phyloP scores from a whole-genome alignment of 2,888 invertebrate genomes.

The Mystacides longicornis region DNA sequence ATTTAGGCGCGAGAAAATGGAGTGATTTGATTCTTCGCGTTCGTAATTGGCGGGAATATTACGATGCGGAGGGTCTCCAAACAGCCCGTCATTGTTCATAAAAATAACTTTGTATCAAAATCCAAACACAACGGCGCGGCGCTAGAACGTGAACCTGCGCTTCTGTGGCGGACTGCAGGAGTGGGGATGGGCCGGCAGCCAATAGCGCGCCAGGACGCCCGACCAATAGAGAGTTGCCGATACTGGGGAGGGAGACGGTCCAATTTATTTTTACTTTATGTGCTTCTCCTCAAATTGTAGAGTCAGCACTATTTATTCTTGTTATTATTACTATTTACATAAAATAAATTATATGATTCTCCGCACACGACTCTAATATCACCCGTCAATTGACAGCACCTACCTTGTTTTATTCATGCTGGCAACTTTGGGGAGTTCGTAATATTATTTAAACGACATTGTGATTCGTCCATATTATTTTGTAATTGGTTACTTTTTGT shows the following conservation, averaged over 20 bases:
- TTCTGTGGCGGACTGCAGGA: background rate
- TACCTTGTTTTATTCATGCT: no score
- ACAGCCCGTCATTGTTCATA: background rate
- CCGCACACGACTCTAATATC: no score
- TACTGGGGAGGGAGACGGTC: background rate
- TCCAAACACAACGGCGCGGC: background rate
- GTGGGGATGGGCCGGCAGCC: background rate
- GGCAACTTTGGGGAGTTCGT: no score
- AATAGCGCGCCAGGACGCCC: background rate
- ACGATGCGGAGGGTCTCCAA: background rate
- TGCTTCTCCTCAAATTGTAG: conserved; percentile 1
- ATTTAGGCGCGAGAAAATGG: background rate
- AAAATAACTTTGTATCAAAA: background rate
- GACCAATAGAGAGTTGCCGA: background rate
- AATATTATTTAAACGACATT: no score
- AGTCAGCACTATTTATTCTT: background rate
- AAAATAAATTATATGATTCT: background rate
- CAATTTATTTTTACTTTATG: background rate
- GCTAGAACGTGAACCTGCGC: background rate
- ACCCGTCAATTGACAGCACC: no score
- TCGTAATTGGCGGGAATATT: background rate
- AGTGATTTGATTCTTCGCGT: background rate
- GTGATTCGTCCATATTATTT: no score
- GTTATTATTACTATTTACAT: conserved; percentile 1
- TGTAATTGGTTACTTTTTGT: no score